A percentile compares a stretch with the other conserved stretches of the same genome.
These are phyloP conservation scores for Drosophila conformis DNA, from an alignment of 2,888 invertebrate genomes.

Conservation along the genomic window DNA sequence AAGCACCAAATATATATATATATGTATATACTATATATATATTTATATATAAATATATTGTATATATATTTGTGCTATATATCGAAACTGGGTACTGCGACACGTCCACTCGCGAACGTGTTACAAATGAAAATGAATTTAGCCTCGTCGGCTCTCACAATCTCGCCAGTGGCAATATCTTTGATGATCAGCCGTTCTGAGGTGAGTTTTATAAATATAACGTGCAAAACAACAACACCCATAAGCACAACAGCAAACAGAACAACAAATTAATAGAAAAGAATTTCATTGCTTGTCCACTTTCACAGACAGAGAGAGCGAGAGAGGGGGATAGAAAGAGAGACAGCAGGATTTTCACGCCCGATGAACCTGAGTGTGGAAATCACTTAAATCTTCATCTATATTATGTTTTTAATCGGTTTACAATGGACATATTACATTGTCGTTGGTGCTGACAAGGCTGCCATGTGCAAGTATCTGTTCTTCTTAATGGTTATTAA, in stretches of 20 bases:
- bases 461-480: conserved; percentile 4
- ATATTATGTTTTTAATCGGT: conserved; percentile 11
- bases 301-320: conserved; percentile 41
- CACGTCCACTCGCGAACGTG: conserved; percentile 82
- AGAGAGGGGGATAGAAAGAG: background rate
- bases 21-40: conserved; percentile 19
- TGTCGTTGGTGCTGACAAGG: conserved; percentile 38
- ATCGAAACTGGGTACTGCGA: conserved; percentile 44
- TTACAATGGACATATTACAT: conserved; percentile 52
- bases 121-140: conserved; percentile 81
- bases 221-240: conserved; percentile 52
- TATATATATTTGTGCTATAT: conserved; percentile 49
- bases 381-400: conserved; percentile 20
- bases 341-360: conserved; percentile 36
- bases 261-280: conserved; percentile 51
- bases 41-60: conserved; percentile 25
- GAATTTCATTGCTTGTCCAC: conserved; percentile 57
- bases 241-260: conserved; percentile 33
- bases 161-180: conserved; percentile 29
- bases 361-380: conserved; percentile 47
- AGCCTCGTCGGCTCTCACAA: conserved; percentile 41
- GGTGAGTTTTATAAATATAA: conserved; percentile 80
- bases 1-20: conserved; percentile 39
- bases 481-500: conserved; percentile 24
- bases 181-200: conserved; percentile 81